A percentile compares a stretch with the other conserved stretches of the same genome.
Conservation (phyloP, 2,888 invertebrate species). For the Aquatica leii region DNA sequence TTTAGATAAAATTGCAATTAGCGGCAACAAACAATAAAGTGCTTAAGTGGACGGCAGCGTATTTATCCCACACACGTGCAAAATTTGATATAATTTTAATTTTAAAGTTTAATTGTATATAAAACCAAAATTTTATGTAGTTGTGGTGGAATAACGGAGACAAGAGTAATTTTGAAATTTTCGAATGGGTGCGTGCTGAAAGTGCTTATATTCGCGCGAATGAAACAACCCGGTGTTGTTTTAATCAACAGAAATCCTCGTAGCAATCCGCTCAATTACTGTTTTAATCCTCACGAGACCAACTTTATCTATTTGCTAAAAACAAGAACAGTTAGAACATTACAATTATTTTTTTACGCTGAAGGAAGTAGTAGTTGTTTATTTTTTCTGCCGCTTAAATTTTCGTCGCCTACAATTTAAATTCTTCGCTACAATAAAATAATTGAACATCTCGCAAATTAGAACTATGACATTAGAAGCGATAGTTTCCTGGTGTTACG, state of each 20-base stretch:
- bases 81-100: too few relatives aligned
- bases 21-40: too few relatives aligned
- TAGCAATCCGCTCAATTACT: conserved; percentile 54
- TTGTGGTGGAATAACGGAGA: conserved; percentile 17
- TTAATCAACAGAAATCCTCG: conserved; percentile 53
- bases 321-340: conserved; percentile 43
- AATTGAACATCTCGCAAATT: too few relatives aligned
- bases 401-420: too few relatives aligned
- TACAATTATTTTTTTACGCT: conserved; percentile 42
- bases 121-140: conserved; percentile 16
- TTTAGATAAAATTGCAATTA: too few relatives aligned
- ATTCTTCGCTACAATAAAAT: too few relatives aligned
- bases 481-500: too few relatives aligned
- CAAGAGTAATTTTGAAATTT: conserved; percentile 29
- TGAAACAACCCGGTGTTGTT: conserved; percentile 44
- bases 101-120: neutral
- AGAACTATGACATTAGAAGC: too few relatives aligned
- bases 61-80: too few relatives aligned
- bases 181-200: conserved; percentile 33
- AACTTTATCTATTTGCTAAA: conserved; percentile 49
- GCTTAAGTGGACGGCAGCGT: too few relatives aligned
- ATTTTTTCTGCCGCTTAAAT: neutral
- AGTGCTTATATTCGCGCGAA: conserved; percentile 32
- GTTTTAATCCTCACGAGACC: conserved; percentile 49
- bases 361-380: neutral